Base-by-base conservation (phyloP, 2,797 vertebrate genomes). In the Nannoperca australis region DNA sequence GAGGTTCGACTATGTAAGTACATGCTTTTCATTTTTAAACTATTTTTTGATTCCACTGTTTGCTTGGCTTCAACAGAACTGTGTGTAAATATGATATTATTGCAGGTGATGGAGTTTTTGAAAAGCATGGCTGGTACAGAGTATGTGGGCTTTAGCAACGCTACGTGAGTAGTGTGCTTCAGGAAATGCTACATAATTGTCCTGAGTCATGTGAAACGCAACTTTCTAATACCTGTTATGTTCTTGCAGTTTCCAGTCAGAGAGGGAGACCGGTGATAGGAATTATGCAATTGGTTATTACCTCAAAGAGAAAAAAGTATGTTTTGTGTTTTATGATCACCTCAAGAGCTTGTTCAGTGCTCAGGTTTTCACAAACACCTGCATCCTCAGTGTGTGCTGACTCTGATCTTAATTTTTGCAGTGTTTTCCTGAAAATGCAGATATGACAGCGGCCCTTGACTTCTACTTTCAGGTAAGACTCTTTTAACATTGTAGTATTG, bases 201-300 rank as follows among this genome's bases (percentile, higher is more conserved):
- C 13, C 7, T 54, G 7, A 36, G 9, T 18, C 27, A 50, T 0
- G 0, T 38, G 14, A 56, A 72, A 64, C 30, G 3, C 17, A 63
- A 22, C 3, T 54, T 77, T 54, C 30, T 80, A 65, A 79, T 27
- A 24, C 11, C 0, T 64, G 0, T 36, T 27, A 9, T 77, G 13
- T 81, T 73, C 49, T 49, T 76, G 78, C 84, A 98, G 97, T 78
- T 98, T 98, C 88, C 97, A 98, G 82, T 98, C 97, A 62, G 97
- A 98, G 89, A 97, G 96, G 86, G 97, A 97, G 86, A 97, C 96
- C 0, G 97, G 97, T 20, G 95, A 98, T 71, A 94, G 97, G 74
- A 98, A 98, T 90, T 97, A 95, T 73, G 97, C 97, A 36, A 97
- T 98, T 55, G 96, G 96, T 83, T 98, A 98, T 90, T 98, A 98